Evolutionary conservation across 2,113 vertebrate genomes (phyloP).

Genomic region (Nibea coibor): DNA sequence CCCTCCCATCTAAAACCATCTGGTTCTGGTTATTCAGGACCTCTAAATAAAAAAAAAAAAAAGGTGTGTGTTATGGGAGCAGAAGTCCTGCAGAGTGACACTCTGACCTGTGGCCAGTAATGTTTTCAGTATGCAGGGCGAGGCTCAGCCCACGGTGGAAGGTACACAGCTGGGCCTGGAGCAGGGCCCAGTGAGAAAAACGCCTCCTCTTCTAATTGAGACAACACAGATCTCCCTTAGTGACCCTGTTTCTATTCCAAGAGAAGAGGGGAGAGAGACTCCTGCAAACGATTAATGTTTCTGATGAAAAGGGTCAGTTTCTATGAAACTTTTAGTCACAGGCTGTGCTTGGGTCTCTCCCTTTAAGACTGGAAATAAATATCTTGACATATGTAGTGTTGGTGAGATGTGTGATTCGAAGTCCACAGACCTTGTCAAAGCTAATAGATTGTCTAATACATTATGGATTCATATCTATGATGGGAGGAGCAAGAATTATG

Average conservation of each 20-base stretch:
- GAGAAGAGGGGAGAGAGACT: conserved; percentile 33
- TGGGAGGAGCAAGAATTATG: background rate
- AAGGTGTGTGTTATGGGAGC: conserved; percentile 39
- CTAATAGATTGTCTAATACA: conserved; percentile 10
- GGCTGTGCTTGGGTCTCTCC: background rate
- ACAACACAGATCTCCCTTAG: conserved; percentile 74
- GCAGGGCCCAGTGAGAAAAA: conserved; percentile 70
- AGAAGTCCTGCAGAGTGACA: conserved; percentile 64
- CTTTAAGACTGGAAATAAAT: background rate
- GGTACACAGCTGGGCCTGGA: conserved; percentile 79
- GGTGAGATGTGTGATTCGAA: background rate
- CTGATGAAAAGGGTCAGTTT: conserved; percentile 6
- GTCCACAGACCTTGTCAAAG: background rate
- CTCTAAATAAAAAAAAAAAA: conserved; percentile 64
- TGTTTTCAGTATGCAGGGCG: conserved; percentile 80
- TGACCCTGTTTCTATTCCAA: conserved; percentile 56
- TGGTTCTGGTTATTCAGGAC: conserved; percentile 57
- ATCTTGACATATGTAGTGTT: background rate
- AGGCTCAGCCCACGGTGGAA: conserved; percentile 71
- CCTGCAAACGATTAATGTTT: conserved; percentile 28
- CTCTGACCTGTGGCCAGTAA: conserved; percentile 77
- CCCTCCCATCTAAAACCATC: conserved; percentile 36
- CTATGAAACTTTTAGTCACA: background rate
- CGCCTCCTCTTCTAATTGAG: conserved; percentile 73
- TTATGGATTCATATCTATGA: background rate